These are phyloP conservation scores for Oreotrochilus melanogaster DNA, from an alignment of 2,113 vertebrate species.

Conservation along the genomic window DNA sequence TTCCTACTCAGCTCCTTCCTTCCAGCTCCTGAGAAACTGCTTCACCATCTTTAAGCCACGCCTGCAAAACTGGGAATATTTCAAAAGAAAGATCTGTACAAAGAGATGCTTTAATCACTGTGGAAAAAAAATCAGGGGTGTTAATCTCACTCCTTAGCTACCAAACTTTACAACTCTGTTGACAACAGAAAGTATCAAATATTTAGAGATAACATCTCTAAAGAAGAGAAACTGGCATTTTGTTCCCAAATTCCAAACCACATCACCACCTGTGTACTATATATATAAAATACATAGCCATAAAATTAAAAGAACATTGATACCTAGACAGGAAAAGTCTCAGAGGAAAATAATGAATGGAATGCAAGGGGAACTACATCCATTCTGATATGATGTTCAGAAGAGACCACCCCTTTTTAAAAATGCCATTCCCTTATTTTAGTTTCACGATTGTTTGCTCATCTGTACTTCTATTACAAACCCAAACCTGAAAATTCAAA, in stretches of 20 bases:
- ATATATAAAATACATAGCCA: not conserved
- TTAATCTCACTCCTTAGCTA: not conserved
- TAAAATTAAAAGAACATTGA: not conserved
- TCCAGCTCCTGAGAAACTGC: not conserved
- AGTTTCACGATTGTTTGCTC: not conserved
- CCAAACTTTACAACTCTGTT: not conserved
- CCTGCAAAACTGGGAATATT: not conserved
- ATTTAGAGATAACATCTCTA: not conserved
- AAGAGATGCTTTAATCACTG: not conserved
- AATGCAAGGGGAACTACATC: not conserved
- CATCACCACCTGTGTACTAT: not conserved
- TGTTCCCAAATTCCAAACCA: not conserved
- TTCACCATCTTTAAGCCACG: not conserved
- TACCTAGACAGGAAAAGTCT: not conserved
- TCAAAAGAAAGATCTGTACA: not conserved
- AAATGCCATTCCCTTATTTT: not conserved
- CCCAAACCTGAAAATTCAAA: not conserved
- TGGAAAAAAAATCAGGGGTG: not conserved
- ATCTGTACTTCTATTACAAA: not conserved
- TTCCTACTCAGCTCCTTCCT: not conserved
- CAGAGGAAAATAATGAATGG: not conserved
- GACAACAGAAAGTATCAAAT: not conserved
- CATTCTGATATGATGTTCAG: fast-evolving
- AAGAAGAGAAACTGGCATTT: not conserved
- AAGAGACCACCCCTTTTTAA: not conserved